A percentile compares a stretch with the other conserved stretches of the same genome.
These are phyloP conservation scores for Thera obeliscata DNA, from an alignment of 2,888 invertebrate species.

Conservation along the genomic window DNA sequence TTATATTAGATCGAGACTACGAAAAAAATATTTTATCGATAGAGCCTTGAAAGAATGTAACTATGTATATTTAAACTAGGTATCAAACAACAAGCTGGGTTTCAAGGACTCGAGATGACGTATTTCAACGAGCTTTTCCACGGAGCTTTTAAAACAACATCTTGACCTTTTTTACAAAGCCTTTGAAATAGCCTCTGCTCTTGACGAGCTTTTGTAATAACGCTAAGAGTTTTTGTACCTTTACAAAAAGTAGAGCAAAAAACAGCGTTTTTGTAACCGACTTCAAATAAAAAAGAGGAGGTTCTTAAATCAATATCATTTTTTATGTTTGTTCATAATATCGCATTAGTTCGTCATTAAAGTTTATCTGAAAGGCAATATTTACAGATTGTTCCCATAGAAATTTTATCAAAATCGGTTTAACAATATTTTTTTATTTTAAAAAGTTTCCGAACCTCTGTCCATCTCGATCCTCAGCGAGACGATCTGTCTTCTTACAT, in stretches of 20 bases:
- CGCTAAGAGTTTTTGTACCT: conserved; percentile 12
- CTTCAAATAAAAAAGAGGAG: too few species aligned
- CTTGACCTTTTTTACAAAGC: conserved; percentile 20
- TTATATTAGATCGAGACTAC: not conserved
- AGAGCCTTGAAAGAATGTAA: conserved; percentile 8
- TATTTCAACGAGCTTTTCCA: conserved; percentile 11
- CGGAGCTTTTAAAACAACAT: conserved; percentile 15
- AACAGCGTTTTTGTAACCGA: not conserved
- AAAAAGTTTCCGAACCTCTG: conserved; percentile 78
- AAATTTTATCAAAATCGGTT: not conserved
- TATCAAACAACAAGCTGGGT: conserved; percentile 2
- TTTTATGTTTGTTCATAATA: too few species aligned
- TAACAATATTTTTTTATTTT: too few species aligned
- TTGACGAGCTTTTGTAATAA: conserved; percentile 14
- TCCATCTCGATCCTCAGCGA: conserved; percentile 87
- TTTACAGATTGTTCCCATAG: too few species aligned
- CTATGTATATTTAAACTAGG: not conserved
- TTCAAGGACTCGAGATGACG: conserved; percentile 14
- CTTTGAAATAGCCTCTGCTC: conserved; percentile 8
- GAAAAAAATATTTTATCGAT: conserved; percentile 1
- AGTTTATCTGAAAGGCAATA: too few species aligned
- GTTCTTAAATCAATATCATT: too few species aligned
- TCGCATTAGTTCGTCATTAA: too few species aligned
- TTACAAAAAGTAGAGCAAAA: conserved; percentile 3
- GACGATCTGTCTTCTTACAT: conserved; percentile 87